A percentile compares a stretch with the other conserved stretches of the same genome.
phyloP scores from a whole-genome alignment of 2,113 vertebrate species.

The Campylorhamphus procurvoides region DNA sequence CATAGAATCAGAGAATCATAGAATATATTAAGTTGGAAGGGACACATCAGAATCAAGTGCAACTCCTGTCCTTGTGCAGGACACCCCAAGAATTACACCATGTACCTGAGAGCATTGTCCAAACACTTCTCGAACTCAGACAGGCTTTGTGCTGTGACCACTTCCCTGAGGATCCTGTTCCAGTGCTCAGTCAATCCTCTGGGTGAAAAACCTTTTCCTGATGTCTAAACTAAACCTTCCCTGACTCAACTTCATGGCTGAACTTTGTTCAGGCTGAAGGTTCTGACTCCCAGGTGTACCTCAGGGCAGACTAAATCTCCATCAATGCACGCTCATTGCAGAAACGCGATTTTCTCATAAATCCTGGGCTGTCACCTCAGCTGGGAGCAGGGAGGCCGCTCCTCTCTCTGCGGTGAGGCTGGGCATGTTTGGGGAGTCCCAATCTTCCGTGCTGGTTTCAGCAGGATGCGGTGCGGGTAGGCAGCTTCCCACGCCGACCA shows the following conservation, averaged over 20 bases:
- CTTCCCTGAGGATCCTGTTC: too few relatives aligned
- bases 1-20: background rate
- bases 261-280: background rate
- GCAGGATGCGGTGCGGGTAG: rapidly evolving
- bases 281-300: rapidly evolving
- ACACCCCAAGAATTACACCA: background rate
- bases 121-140: background rate
- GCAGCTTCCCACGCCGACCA: conserved; percentile 8
- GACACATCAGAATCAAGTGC: background rate
- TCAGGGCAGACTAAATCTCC: background rate
- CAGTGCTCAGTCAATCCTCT: background rate
- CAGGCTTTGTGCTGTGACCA: background rate
- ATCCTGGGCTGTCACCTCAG: rapidly evolving
- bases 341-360: background rate
- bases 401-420: background rate
- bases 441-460: rapidly evolving
- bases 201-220: background rate
- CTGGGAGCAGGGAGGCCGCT: background rate
- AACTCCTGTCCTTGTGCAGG: background rate
- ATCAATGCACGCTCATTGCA: rapidly evolving
- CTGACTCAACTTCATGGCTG: background rate
- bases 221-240: background rate
- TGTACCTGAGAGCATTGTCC: background rate
- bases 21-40: background rate
- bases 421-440: rapidly evolving